These are phyloP conservation scores for Micronisus gabar DNA, from an alignment of 2,113 vertebrate genomes.

Conservation along the genomic window DNA sequence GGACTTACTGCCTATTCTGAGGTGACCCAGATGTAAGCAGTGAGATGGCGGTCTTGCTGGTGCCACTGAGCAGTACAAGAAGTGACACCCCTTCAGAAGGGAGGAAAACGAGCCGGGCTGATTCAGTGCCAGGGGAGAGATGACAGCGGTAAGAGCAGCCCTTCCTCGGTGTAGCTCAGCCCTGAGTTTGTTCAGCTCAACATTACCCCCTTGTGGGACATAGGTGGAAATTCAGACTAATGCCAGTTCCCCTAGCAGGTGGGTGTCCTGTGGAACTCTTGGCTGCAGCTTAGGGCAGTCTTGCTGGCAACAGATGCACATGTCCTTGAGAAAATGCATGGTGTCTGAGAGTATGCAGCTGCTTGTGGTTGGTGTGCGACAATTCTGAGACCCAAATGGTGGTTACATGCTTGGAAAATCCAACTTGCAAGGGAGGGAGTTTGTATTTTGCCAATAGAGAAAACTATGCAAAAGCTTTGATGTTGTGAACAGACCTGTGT, in stretches of 20 bases:
- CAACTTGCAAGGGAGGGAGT: not conserved
- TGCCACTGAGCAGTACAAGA: not conserved
- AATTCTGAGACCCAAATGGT: not conserved
- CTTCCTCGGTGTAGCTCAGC: not conserved
- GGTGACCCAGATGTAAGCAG: not conserved
- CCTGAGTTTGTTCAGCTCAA: conserved; percentile 38
- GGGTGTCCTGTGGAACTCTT: not conserved
- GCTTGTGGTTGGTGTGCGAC: not conserved
- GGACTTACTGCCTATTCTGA: not conserved
- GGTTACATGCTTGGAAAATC: not conserved
- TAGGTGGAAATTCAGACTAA: conserved; percentile 7
- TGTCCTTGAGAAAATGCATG: not conserved
- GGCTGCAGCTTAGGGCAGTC: not conserved
- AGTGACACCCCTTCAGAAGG: not conserved
- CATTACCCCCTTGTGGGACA: conserved; percentile 63
- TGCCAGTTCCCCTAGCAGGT: not conserved
- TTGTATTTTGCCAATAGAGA: not conserved
- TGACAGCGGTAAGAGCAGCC: not conserved
- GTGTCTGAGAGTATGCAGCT: not conserved
- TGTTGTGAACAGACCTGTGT: not conserved
- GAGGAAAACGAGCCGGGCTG: rapidly evolving
- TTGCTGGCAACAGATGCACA: not conserved
- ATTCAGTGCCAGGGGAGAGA: not conserved
- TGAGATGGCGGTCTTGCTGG: not conserved
- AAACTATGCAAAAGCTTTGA: not conserved